Conservation (phyloP, 1,140 invertebrate species). For the Mycetomoellerius zeteki region DNA sequence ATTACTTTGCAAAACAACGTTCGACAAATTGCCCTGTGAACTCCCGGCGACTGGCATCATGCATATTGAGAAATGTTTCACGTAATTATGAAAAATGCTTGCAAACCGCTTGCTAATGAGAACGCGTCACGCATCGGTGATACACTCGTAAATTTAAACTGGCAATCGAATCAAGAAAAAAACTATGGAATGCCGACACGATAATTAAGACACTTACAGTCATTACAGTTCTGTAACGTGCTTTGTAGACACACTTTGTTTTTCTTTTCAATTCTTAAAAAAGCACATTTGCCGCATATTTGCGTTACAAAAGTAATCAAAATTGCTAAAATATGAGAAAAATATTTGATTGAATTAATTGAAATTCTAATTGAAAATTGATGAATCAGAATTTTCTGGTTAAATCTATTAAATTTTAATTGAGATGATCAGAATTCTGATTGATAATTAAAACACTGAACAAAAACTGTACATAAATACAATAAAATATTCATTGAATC, state of each 20-base stretch:
- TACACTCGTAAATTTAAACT: conserved; percentile 57
- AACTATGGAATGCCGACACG: background rate
- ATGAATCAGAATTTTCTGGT: too few species aligned
- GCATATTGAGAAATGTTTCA: conserved; percentile 12
- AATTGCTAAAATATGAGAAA: background rate
- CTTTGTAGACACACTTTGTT: background rate
- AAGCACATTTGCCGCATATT: background rate
- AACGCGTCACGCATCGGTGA: conserved; percentile 69
- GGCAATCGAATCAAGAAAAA: conserved; percentile 38
- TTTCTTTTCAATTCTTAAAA: background rate
- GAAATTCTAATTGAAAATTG: too few species aligned
- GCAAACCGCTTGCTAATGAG: conserved; percentile 45
- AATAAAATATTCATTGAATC: too few species aligned
- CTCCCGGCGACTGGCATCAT: background rate
- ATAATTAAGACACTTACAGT: conserved; percentile 64
- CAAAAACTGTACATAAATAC: too few species aligned
- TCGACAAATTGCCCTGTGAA: conserved; percentile 21
- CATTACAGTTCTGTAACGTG: background rate
- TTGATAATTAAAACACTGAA: too few species aligned
- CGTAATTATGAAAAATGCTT: conserved; percentile 54
- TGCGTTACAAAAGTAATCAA: background rate
- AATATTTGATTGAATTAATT: too few species aligned
- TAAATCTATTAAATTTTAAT: too few species aligned
- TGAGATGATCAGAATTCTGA: too few species aligned
- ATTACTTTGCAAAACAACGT: conserved; percentile 11